Conservation (phyloP, 2,888 invertebrate species). For the Scelioninae gen. 1 region DNA sequence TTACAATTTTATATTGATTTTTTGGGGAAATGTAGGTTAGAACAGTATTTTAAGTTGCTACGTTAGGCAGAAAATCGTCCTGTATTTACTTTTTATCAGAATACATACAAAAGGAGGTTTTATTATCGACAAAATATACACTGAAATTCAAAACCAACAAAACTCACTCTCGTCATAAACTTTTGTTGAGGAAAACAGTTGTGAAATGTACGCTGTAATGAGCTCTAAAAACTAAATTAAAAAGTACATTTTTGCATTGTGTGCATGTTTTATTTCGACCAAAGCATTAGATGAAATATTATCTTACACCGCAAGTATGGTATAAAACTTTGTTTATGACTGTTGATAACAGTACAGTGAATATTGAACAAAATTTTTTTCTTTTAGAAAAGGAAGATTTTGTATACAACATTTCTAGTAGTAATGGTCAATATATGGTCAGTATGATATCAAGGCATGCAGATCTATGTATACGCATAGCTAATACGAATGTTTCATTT, state of each 20-base stretch:
- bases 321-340: neutral
- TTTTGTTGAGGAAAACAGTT: neutral
- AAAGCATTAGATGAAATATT: neutral
- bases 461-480: too few species aligned
- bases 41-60: too few species aligned
- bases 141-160: conserved; percentile 1
- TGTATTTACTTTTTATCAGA: too few species aligned
- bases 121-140: neutral
- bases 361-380: too few species aligned
- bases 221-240: conserved; percentile 5
- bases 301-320: neutral
- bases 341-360: neutral
- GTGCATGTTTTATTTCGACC: neutral
- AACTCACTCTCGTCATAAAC: conserved; percentile 2
- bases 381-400: too few species aligned
- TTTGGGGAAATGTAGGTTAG: too few species aligned
- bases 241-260: neutral
- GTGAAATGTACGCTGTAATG: neutral
- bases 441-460: too few species aligned
- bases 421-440: too few species aligned
- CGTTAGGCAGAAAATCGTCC: too few species aligned
- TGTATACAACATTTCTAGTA: too few species aligned
- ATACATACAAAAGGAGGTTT: neutral
- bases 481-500: too few species aligned
- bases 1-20: too few species aligned